phyloP scores from a whole-genome alignment of 2,113 vertebrate genomes.

The Trichomycterus rosablanca region DNA sequence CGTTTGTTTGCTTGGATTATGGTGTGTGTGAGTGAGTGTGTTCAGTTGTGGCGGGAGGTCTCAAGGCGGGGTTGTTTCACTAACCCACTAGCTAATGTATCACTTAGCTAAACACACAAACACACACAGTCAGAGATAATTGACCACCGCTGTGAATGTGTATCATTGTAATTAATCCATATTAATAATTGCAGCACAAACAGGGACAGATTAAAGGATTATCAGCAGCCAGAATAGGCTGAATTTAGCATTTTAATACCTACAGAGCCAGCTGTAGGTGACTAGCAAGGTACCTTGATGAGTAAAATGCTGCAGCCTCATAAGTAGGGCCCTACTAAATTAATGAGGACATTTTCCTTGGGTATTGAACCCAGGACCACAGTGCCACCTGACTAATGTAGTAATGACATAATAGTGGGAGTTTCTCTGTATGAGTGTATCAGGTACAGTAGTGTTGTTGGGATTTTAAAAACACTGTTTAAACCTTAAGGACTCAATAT shows the following conservation, averaged over 20 bases:
- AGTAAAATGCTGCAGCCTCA: too few relatives aligned
- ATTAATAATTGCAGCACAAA: constrained; percentile 31
- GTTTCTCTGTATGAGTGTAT: too few relatives aligned
- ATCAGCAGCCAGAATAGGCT: not conserved
- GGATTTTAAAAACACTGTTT: too few relatives aligned
- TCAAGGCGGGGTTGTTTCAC: constrained; percentile 48
- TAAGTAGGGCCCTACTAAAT: too few relatives aligned
- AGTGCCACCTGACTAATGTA: too few relatives aligned
- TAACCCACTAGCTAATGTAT: constrained; percentile 39
- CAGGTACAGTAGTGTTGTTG: too few relatives aligned
- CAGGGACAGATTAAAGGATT: constrained; percentile 2
- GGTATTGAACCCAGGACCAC: too few relatives aligned
- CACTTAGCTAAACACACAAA: constrained; percentile 34
- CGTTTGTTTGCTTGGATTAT: constrained; percentile 47
- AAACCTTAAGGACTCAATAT: too few relatives aligned
- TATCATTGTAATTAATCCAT: constrained; percentile 27
- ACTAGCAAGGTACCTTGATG: too few relatives aligned
- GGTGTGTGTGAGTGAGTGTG: constrained; percentile 26
- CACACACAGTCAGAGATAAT: constrained; percentile 25
- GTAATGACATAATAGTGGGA: too few relatives aligned
- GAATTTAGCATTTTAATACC: not conserved
- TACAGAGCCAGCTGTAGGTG: too few relatives aligned
- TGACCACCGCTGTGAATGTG: constrained; percentile 6
- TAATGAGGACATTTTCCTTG: too few relatives aligned
- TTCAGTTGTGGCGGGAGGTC: constrained; percentile 46